Evolutionary conservation across 2,797 vertebrate genomes (phyloP).

Genomic region (Manis javanica): DNA sequence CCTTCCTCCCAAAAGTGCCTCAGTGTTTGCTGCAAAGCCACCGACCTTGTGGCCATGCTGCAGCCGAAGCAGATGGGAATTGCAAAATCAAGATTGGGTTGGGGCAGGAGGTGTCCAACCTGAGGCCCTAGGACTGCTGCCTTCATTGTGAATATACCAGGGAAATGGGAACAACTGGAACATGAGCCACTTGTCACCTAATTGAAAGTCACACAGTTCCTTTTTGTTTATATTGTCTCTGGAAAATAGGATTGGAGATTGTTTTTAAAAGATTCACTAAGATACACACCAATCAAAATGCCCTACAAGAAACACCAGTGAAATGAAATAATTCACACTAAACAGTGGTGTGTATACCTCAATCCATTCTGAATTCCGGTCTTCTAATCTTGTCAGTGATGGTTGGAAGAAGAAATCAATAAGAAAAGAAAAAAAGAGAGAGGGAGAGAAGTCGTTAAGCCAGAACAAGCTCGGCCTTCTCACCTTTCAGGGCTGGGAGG

Average conservation of each 20-base stretch:
- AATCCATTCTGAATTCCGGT: conserved; percentile 34
- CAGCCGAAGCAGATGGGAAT: neutral
- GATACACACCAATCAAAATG: neutral
- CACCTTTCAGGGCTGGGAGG: neutral
- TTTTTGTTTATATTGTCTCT: neutral
- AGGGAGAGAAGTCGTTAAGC: neutral
- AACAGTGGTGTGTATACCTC: neutral
- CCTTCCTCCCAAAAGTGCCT: neutral
- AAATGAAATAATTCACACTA: conserved; percentile 63
- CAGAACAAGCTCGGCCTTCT: neutral
- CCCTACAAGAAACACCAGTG: neutral
- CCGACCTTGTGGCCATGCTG: neutral
- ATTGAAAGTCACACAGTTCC: neutral
- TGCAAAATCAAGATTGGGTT: neutral
- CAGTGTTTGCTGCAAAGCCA: neutral
- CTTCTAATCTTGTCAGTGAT: conserved; percentile 44
- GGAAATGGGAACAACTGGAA: neutral
- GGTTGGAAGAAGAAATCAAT: conserved; percentile 66
- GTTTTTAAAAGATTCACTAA: neutral
- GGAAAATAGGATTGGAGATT: neutral
- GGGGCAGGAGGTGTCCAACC: neutral
- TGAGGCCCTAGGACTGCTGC: neutral
- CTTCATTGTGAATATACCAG: neutral
- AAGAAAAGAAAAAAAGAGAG: neutral
- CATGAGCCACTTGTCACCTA: neutral